phyloP scores from a whole-genome alignment of 2,113 vertebrate species.

The Tragulus kanchil region DNA sequence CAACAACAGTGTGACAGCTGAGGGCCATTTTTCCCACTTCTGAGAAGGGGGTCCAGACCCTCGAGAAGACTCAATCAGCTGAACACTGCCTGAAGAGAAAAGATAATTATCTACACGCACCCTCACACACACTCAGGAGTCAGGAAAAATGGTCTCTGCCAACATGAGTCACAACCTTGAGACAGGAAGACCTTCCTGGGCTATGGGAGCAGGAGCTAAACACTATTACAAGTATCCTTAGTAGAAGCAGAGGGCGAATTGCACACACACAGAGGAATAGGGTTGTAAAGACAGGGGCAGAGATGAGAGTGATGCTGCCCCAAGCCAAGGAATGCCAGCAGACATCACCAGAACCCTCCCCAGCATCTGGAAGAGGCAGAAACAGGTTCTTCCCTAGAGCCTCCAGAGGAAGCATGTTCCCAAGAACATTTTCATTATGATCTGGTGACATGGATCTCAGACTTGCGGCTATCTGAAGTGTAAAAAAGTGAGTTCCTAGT shows the following conservation, averaged over 20 bases:
- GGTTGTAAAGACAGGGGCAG: neutral
- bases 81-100: neutral
- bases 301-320: neutral
- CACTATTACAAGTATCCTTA: neutral
- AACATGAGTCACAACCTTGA: neutral
- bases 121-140: neutral
- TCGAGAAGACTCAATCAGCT: neutral
- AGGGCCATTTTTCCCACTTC: neutral
- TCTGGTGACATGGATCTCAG: neutral
- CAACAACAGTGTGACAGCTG: neutral
- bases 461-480: neutral
- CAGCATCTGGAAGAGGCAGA: neutral
- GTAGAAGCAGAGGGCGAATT: neutral
- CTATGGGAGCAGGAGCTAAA: neutral
- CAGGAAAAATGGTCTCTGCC: neutral
- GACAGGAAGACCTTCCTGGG: neutral
- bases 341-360: neutral
- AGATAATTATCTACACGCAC: too few relatives aligned
- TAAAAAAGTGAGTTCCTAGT: neutral
- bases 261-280: neutral
- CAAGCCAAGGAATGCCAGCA: neutral
- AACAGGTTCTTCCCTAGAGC: neutral
- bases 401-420: rapidly evolving
- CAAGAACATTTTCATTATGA: neutral
- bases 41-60: neutral